Conservation (phyloP, 53 echinoderm and acorn worm genomes). For the Luidia sarsii region DNA sequence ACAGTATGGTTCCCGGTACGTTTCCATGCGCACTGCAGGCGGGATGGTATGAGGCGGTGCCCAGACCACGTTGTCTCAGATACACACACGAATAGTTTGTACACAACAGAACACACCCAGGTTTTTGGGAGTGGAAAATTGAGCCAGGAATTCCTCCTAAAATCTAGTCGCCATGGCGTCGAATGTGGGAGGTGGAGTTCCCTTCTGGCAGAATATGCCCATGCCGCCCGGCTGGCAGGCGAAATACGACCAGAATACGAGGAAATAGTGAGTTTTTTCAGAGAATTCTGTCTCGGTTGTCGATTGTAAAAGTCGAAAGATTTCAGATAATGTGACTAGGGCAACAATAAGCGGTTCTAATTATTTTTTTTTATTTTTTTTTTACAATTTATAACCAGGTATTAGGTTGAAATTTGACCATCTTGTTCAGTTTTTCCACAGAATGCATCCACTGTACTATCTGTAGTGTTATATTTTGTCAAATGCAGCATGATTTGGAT, state of each 20-base stretch:
- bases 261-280: conserved; percentile 72
- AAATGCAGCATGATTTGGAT: too few relatives aligned
- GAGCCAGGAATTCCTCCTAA: too few relatives aligned
- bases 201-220: conserved; percentile 69
- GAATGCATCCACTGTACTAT: too few relatives aligned
- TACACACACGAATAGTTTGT: too few relatives aligned
- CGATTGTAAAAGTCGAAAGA: not conserved
- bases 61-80: too few relatives aligned
- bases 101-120: not conserved
- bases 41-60: conserved; percentile 1
- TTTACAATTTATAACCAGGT: not conserved
- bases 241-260: conserved; percentile 70
- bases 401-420: not conserved
- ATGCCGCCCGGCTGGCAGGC: conserved; percentile 83
- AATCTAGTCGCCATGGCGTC: not conserved
- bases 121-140: not conserved
- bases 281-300: not conserved
- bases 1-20: conserved; percentile 25
- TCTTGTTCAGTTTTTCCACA: not conserved
- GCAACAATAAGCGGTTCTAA: not conserved
- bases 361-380: not conserved
- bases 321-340: not conserved
- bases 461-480: too few relatives aligned
- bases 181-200: conserved; percentile 8
- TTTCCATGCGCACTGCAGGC: not conserved